These are phyloP conservation scores for Drosophila eohydei DNA, from an alignment of 2,888 invertebrate species.

Conservation along the genomic window DNA sequence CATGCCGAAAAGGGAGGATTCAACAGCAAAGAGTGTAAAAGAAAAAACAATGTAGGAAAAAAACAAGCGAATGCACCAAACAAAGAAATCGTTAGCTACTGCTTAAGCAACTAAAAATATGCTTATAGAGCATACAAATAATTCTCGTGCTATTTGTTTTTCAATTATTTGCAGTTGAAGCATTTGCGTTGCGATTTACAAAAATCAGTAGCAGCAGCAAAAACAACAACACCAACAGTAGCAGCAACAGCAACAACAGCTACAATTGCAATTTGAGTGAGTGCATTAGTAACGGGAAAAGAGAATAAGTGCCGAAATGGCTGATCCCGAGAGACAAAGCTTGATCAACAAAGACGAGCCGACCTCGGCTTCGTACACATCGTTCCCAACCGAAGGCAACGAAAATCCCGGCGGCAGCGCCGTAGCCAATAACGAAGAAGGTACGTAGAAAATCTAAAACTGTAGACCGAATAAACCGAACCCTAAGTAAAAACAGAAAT, in stretches of 20 bases:
- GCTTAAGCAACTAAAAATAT: conserved; percentile 25
- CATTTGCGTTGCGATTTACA: conserved; percentile 65
- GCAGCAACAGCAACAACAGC: conserved; percentile 23
- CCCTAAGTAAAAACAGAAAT: conserved; percentile 5
- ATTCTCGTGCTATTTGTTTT: conserved; percentile 23
- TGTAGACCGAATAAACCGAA: conserved; percentile 13
- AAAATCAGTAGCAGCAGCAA: conserved; percentile 35
- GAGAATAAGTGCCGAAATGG: conserved; percentile 67
- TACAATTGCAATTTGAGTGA: conserved; percentile 56
- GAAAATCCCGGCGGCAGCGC: conserved; percentile 66
- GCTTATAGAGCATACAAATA: conserved; percentile 37
- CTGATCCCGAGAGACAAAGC: conserved; percentile 83
- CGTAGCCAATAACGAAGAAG: conserved; percentile 63
- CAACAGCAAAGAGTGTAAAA: conserved; percentile 46
- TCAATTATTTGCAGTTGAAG: conserved; percentile 62
- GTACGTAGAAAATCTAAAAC: conserved; percentile 48
- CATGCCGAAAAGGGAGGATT: conserved; percentile 79
- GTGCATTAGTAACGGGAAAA: conserved; percentile 52
- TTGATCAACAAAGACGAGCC: conserved; percentile 80
- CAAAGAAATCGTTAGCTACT: conserved; percentile 54
- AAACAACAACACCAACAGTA: conserved; percentile 20
- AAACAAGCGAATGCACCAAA: conserved; percentile 55
- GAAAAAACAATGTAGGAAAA: conserved; percentile 54
- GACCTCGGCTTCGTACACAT: conserved; percentile 69
- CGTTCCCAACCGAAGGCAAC: conserved; percentile 63